Base-by-base conservation (phyloP, 2,888 invertebrate species). In the Plagodis dolabraria region DNA sequence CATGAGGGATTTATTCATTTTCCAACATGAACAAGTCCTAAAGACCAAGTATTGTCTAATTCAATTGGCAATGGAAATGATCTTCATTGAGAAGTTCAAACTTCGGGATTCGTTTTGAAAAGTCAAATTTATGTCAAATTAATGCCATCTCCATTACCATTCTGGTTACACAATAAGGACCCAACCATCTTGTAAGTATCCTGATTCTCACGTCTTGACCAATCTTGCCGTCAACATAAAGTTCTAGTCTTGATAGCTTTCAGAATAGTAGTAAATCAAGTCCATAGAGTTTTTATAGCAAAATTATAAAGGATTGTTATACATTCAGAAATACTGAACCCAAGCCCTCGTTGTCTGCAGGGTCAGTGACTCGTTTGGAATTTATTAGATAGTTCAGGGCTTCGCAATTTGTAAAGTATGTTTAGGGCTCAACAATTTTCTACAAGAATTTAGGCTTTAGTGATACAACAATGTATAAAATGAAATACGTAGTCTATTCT, bases 201-300 rank as follows among this genome's bases (percentile, higher is more conserved):
- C 22, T 22, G 22, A 22, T 22, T 22, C 22, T 22, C 22, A 22
- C 22, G 4, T 22, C 22, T 22, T 4, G 22, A 4, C 4, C 22
- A 22, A 22, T 22, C 2, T 22, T 22, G 22, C 1, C 22, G 22
- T 22, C 22, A 22, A 22, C 22, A 22, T 22, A 22, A 40, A 54
- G 57, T 62, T 52, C 49, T 53, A 57, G 59, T 55, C 57, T 60
- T 56, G 40, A 60, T 55, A 56, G 62, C 65, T 63, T 63, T 56
- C 58, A 62, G 53, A 56, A 53, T 53, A 51, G 47, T 59, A 59
- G 59, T 53, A 65, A 65, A 53, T 56, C 42, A 46, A 43, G 47
- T 47, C 36, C 44, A 60, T 55, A 53, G 53, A 40, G 55, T 52
- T 59, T 67, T 60, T 60, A 62, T 62, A 34, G 43, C 52, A 53